Percentiles rank a stretch among this genome's conserved stretches.
These are phyloP conservation scores for Sprattus sprattus DNA, from an alignment of 2,113 vertebrate genomes.

Conservation along the genomic window DNA sequence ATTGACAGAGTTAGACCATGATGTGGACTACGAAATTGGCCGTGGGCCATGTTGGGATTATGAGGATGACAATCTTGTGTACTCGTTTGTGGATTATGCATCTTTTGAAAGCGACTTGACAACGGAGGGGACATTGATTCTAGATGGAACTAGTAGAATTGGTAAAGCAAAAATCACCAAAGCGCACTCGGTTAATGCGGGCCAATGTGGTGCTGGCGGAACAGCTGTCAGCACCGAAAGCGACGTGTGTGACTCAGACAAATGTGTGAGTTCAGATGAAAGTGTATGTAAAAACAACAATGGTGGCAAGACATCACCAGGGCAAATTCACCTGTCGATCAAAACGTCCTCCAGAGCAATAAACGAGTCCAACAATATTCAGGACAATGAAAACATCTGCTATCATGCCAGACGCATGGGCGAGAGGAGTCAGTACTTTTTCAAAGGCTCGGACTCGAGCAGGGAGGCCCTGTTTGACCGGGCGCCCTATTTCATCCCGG, in stretches of 20 bases:
- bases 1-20: conserved; percentile 91
- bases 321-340: conserved; percentile 86
- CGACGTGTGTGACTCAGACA: conserved; percentile 70
- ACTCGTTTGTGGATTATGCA: conserved; percentile 92
- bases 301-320: conserved; percentile 58
- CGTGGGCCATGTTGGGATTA: conserved; percentile 89
- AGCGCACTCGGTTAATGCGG: conserved; percentile 60
- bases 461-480: conserved; percentile 58
- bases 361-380: conserved; percentile 75
- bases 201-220: conserved; percentile 62
- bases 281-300: conserved; percentile 66
- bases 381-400: conserved; percentile 65
- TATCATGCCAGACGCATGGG: conserved; percentile 75
- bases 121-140: conserved; percentile 60
- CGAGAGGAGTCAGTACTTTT: conserved; percentile 80
- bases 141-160: conserved; percentile 40
- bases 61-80: conserved; percentile 90
- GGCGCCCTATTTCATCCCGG: conserved; percentile 73
- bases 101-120: conserved; percentile 88
- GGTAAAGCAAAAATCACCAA: conserved; percentile 47
- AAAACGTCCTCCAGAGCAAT: conserved; percentile 81
- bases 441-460: conserved; percentile 67
- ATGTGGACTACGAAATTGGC: conserved; percentile 83
- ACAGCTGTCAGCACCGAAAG: conserved; percentile 78
- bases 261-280: conserved; percentile 75